Evolutionary conservation across 2,797 vertebrate genomes (phyloP).

Genomic region (Threskiornis aethiopicus): DNA sequence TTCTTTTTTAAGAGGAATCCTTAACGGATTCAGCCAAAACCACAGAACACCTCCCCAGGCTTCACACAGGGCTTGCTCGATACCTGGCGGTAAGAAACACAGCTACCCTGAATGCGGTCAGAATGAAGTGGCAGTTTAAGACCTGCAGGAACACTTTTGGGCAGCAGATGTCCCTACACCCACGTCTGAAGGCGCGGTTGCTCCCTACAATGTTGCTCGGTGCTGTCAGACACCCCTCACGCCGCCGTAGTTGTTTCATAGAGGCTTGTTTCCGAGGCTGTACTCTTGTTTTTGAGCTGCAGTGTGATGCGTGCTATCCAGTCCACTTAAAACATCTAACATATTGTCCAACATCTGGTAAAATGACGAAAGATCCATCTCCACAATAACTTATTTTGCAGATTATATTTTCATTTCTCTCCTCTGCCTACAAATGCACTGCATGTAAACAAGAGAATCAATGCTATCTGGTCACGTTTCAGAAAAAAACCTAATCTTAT

Average conservation of each 20-base stretch:
- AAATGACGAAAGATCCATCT: not conserved
- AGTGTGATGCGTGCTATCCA: too few species aligned
- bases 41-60: not conserved
- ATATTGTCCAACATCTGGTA: not conserved
- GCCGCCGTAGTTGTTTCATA: too few species aligned
- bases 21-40: not conserved
- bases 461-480: not conserved
- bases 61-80: too few species aligned
- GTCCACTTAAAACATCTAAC: not conserved
- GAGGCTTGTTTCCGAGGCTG: not conserved
- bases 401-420: not conserved
- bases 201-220: accelerated
- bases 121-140: not conserved
- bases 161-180: not conserved
- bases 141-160: not conserved
- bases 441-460: not conserved
- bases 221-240: too few species aligned
- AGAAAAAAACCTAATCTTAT: not conserved
- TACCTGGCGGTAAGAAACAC: not conserved
- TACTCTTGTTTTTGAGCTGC: not conserved
- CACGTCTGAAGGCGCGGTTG: not conserved
- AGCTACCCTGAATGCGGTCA: accelerated
- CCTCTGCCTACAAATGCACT: not conserved
- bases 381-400: not conserved
- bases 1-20: not conserved